Evolutionary conservation across 2,888 invertebrate species (phyloP), one percentile per base, ranked within the genome.

Genomic region (Antheraea yamamai): DNA sequence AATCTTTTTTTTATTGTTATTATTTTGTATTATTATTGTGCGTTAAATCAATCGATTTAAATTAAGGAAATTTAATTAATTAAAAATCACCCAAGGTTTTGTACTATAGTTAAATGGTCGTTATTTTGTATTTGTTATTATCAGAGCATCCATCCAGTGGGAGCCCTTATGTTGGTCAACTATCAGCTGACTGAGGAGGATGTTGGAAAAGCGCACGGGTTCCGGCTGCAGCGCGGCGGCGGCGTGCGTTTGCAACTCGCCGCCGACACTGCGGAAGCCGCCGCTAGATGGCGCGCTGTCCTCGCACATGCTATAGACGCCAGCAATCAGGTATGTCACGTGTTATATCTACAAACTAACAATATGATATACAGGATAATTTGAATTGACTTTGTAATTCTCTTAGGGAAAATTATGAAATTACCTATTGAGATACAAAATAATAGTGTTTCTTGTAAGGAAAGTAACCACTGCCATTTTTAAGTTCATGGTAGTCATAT

Each of bases 71-170:
- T 30, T 30, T 30, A 30, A 30, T 30, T 30, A 30, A 30, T 30
- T 30, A 30, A 30, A 30, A 30, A 30, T 30, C 30, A 30, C 30
- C 30, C 30, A 3, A 30, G 30, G 30, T 30, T 30, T 30, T 30
- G 30, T 30, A 3, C 30, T 18, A 55, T 6, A 20, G 18, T 16
- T 18, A 52, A 18, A 52, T 16, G 52, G 58, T 52, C 26, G 1
- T 4, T 61, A 12, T 68, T n/a, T 26, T 35, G n/a, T 20, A 20
- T 66, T 68, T 55, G 35, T 68, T 68, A 23, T 70, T 70, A 20
- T 70, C 86, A 97, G 98, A 98, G 98, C 86, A 96, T 97, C 77
- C 98, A 98, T 89, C 98, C 98, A 76, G 97, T 98, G 70, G 98
- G 98, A 78, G 98, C 98, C 23, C 96, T 98, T 80, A 97, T 98